Evolutionary conservation across 2,888 invertebrate species (phyloP).

Genomic region (Dicyrtoma fusca): DNA sequence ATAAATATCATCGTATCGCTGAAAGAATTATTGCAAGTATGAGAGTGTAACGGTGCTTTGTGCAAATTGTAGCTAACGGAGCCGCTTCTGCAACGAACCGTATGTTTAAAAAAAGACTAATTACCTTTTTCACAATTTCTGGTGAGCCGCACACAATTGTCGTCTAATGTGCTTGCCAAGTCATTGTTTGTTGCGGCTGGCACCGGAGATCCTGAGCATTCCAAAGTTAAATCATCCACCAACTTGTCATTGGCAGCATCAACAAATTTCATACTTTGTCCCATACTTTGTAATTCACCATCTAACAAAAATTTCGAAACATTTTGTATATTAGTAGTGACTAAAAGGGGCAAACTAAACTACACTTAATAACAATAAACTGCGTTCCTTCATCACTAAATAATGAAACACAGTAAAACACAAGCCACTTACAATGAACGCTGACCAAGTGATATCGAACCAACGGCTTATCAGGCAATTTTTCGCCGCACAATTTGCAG

Average conservation of each 20-base stretch:
- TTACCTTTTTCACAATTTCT: neutral
- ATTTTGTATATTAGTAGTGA: too few relatives aligned
- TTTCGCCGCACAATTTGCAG: constrained; percentile 24
- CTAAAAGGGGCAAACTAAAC: neutral
- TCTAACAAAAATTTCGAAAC: too few relatives aligned
- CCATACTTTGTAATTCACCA: constrained; percentile 22
- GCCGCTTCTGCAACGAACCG: too few relatives aligned
- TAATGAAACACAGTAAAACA: neutral
- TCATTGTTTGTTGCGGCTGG: neutral
- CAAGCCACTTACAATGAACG: constrained; percentile 23
- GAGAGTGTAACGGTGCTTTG: too few relatives aligned
- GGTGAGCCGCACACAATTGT: neutral
- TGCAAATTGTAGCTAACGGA: neutral
- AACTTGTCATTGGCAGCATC: constrained; percentile 10
- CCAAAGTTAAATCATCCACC: constrained; percentile 1
- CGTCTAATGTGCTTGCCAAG: neutral
- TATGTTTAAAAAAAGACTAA: too few relatives aligned
- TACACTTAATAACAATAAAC: too few relatives aligned
- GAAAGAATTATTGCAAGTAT: too few relatives aligned
- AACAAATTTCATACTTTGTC: constrained; percentile 9
- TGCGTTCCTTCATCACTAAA: too few relatives aligned
- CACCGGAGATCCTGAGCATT: neutral
- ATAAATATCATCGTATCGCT: too few relatives aligned
- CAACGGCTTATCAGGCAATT: constrained; percentile 16
- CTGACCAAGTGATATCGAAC: constrained; percentile 31